Conservation (phyloP, 2,888 invertebrate species). For the Limnephilus auricula region DNA sequence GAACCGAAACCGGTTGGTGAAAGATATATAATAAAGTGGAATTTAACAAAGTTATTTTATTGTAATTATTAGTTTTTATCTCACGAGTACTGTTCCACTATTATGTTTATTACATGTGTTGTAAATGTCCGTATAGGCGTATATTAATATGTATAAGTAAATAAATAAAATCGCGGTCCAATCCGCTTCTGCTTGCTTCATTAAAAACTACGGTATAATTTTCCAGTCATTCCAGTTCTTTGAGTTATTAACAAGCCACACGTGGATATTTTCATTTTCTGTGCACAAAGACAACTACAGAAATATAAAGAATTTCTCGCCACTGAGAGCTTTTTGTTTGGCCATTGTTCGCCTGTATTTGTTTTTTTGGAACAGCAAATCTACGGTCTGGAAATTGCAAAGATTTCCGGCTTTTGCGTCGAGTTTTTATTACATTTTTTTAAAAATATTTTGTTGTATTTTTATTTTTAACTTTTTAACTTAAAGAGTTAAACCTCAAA, state of each 20-base stretch:
- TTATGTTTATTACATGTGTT: too few species aligned
- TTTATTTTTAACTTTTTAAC: too few species aligned
- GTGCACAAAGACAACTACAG: background rate
- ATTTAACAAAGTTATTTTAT: too few species aligned
- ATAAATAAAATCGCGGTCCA: background rate
- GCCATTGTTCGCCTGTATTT: background rate
- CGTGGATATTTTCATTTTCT: background rate
- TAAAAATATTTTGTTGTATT: background rate
- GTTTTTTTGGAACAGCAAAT: background rate
- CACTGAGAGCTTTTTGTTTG: background rate
- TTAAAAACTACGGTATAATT: background rate
- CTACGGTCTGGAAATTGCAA: slow-evolving; percentile 13
- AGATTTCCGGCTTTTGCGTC: slow-evolving; percentile 1
- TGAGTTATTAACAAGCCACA: background rate
- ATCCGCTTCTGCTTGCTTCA: background rate
- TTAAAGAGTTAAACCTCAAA: too few species aligned
- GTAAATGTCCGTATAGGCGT: too few species aligned
- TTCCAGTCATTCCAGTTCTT: background rate
- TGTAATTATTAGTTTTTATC: too few species aligned
- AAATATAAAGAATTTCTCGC: background rate
- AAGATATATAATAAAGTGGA: too few species aligned
- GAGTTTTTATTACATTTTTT: slow-evolving; percentile 2
- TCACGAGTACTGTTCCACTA: too few species aligned
- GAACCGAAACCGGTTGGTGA: too few species aligned
- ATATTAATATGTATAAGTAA: too few species aligned